Percentiles rank a stretch among this genome's conserved stretches.
phyloP scores from a whole-genome alignment of 1,140 invertebrate genomes.

The Eumaeus atala region DNA sequence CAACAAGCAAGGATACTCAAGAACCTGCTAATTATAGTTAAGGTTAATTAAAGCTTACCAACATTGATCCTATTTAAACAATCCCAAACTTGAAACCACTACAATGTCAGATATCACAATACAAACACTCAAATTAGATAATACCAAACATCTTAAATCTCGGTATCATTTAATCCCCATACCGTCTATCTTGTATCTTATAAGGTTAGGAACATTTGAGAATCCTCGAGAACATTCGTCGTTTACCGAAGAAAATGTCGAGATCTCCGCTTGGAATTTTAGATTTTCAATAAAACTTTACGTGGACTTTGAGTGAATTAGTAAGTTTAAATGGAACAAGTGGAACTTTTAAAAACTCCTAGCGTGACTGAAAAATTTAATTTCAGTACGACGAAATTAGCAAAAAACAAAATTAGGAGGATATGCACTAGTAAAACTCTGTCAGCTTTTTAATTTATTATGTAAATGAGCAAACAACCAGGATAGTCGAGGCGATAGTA shows the following conservation, averaged over 20 bases:
- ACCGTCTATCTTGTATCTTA: constrained; percentile 14
- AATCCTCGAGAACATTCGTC: constrained; percentile 14
- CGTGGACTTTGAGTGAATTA: constrained; percentile 31
- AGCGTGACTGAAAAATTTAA: constrained; percentile 5
- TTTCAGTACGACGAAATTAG: not conserved
- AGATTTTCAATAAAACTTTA: constrained; percentile 41
- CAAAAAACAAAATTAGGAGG: not conserved
- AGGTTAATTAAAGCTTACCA: constrained; percentile 16
- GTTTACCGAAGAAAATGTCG: constrained; percentile 18
- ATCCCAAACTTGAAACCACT: constrained; percentile 31
- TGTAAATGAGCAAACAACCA: too few relatives aligned
- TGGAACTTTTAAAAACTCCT: constrained; percentile 29
- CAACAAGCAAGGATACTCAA: constrained; percentile 34
- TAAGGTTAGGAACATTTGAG: constrained; percentile 13
- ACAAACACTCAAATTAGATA: constrained; percentile 7
- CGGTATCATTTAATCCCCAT: constrained; percentile 14
- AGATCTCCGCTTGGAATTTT: constrained; percentile 31
- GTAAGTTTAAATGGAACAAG: constrained; percentile 31
- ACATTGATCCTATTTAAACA: constrained; percentile 45
- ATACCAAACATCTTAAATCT: constrained; percentile 7
- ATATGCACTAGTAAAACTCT: not conserved
- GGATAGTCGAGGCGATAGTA: too few relatives aligned
- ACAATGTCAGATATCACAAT: not conserved
- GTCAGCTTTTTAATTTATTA: not conserved
- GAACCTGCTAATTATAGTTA: constrained; percentile 46